A percentile compares a stretch with the other conserved stretches of the same genome.
Conservation (phyloP, 2,113 vertebrate genomes). For the Maccullochella peelii region DNA sequence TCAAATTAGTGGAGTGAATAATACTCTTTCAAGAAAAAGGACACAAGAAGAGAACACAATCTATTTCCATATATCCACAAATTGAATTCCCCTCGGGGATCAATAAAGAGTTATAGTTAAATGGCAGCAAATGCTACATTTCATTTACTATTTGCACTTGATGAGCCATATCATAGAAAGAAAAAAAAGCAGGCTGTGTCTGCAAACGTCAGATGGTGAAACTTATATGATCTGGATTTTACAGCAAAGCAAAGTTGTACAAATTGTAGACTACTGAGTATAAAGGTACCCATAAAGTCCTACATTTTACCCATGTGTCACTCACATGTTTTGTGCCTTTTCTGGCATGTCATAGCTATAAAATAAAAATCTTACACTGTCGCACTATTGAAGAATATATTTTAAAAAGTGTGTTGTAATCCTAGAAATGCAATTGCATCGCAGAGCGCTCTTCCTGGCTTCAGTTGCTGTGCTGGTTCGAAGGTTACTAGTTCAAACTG, state of each 20-base stretch:
- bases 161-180: conserved; percentile 37
- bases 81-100: conserved; percentile 64
- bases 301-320: not conserved
- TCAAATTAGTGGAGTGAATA: conserved; percentile 46
- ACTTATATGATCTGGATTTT: conserved; percentile 17
- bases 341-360: not conserved
- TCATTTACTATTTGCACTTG: conserved; percentile 58
- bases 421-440: not conserved
- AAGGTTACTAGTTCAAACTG: conserved; percentile 35
- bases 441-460: not conserved
- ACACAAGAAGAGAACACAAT: conserved; percentile 7
- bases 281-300: not conserved
- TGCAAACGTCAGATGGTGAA: conserved; percentile 24
- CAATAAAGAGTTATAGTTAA: conserved; percentile 56
- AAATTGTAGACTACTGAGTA: not conserved
- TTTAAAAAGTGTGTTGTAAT: not conserved
- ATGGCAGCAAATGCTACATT: conserved; percentile 51
- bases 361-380: not conserved
- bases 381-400: not conserved
- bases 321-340: not conserved
- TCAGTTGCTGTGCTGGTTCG: conserved; percentile 3
- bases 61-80: conserved; percentile 33
- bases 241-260: not conserved
- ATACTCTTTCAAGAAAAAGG: conserved; percentile 20
- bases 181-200: not conserved